Conservation (phyloP, 2,888 invertebrate species). For the Oscheius sp. region DNA sequence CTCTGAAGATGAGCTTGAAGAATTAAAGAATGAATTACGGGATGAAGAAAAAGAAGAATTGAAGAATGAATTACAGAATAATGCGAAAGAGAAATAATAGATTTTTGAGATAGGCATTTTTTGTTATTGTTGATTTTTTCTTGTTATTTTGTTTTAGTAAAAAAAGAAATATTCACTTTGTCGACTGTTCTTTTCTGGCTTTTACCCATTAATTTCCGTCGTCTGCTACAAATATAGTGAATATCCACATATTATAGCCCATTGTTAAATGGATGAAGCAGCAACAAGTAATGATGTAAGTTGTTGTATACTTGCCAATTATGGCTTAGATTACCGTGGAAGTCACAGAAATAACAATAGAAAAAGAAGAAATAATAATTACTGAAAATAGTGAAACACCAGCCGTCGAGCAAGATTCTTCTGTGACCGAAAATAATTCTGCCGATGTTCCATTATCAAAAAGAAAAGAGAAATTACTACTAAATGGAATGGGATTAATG, state of each 20-base stretch:
- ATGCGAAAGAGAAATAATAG: background rate
- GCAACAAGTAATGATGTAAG: too few species aligned
- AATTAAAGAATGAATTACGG: conserved; percentile 50
- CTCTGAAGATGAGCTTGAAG: conserved; percentile 49
- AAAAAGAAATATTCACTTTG: conserved; percentile 1
- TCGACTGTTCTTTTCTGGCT: background rate
- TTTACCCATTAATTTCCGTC: background rate
- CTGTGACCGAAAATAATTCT: background rate
- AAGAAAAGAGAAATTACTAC: background rate
- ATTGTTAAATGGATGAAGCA: too few species aligned
- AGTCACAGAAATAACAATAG: background rate
- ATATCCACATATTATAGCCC: too few species aligned
- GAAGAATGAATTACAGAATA: conserved; percentile 46
- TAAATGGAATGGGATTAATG: conserved; percentile 24
- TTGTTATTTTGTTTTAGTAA: conserved; percentile 7
- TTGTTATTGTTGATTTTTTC: conserved; percentile 13
- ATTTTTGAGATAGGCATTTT: conserved; percentile 1
- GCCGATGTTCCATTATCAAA: background rate
- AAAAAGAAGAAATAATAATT: background rate
- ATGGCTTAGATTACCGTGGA: background rate
- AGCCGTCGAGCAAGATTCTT: background rate
- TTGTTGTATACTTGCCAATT: background rate
- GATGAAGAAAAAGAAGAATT: conserved; percentile 28
- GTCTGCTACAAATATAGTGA: too few species aligned
- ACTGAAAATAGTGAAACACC: background rate